These are phyloP conservation scores for Danio kyathit DNA, from an alignment of 2,797 vertebrate genomes.

Conservation along the genomic window DNA sequence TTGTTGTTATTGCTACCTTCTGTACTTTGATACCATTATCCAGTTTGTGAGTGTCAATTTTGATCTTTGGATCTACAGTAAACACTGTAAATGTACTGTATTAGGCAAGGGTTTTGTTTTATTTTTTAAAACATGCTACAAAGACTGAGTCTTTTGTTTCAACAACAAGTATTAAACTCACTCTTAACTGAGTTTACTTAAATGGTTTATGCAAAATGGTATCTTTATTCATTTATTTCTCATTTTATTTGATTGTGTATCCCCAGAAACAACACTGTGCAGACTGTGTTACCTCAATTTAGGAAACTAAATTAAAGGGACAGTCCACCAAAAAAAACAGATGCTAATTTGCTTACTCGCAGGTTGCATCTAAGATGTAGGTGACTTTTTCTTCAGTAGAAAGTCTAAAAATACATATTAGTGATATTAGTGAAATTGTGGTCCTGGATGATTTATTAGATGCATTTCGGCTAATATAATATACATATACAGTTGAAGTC, in stretches of 20 bases:
- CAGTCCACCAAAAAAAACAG: too few species aligned
- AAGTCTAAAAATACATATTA: too few species aligned
- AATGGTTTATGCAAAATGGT: conserved; percentile 24
- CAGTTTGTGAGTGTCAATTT: not conserved
- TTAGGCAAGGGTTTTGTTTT: not conserved
- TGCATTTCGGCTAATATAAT: too few species aligned
- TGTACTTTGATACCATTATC: conserved; percentile 24
- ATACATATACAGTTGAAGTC: too few species aligned
- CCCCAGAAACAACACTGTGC: conserved; percentile 34
- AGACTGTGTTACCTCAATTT: conserved; percentile 17
- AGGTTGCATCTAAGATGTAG: too few species aligned
- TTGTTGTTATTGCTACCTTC: conserved; percentile 26
- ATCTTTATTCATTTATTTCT: not conserved
- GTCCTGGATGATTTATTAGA: too few species aligned
- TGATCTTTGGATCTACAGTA: conserved; percentile 13
- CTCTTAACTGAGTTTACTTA: conserved; percentile 22
- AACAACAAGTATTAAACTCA: not conserved
- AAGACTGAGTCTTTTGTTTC: conserved; percentile 15
- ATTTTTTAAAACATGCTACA: not conserved
- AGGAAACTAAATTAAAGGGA: not conserved
- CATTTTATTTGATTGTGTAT: conserved; percentile 29
- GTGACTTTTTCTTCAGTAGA: too few species aligned
- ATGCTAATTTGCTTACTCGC: too few species aligned
- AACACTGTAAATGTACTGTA: conserved; percentile 29
- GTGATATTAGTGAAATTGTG: too few species aligned